Base-by-base conservation (phyloP, 2,797 vertebrate genomes). In the Pangasius krempfi region DNA sequence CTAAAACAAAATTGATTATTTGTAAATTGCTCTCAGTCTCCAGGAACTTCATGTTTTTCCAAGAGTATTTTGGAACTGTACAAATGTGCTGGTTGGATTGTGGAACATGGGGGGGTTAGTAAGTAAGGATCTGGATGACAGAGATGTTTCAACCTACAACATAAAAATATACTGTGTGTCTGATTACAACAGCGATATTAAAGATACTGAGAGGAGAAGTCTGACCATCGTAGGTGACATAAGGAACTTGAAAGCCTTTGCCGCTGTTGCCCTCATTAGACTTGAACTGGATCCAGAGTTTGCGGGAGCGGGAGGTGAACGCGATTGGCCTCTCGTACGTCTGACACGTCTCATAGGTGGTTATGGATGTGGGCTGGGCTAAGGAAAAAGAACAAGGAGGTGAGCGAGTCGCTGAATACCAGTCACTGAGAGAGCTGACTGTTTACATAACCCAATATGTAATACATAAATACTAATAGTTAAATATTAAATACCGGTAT, bases 321-420 rank as follows among this genome's bases (percentile, higher is more conserved):
- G 98, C 98, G 0, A 99, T 99, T 44, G 98, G 98, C 30, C 98
- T 95, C 94, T 99, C 98, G 0, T 99, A 99, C 0, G 98, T 99
- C 96, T 99, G 98, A 92, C 98, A 99, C 0, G 98, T 99, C 96
- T 99, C 98, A 0, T 99, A 99, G 60, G 98, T 99, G 92, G 98
- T 99, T 93, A 99, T 99, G 91, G 98, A 99, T 2, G 98, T 97
- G 87, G 98, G 97, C 40, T 97, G 96, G 89, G 98, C 92, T 92
- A 70, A 72, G 13, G 50, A 58, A 12, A 84, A 72, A 9, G 13
- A 50, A 56, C 33, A 6, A 58, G 33, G 54, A 47, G 18, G 40
- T 56, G 30, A 87, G 5, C 16, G 22, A 76, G 20, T 56, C 33
- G 54, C 54, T 64, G 20, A 27, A 20, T 62, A 30, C 14, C 47